phyloP scores from a whole-genome alignment of 2,113 vertebrate genomes.

The Carassius gibelio region DNA sequence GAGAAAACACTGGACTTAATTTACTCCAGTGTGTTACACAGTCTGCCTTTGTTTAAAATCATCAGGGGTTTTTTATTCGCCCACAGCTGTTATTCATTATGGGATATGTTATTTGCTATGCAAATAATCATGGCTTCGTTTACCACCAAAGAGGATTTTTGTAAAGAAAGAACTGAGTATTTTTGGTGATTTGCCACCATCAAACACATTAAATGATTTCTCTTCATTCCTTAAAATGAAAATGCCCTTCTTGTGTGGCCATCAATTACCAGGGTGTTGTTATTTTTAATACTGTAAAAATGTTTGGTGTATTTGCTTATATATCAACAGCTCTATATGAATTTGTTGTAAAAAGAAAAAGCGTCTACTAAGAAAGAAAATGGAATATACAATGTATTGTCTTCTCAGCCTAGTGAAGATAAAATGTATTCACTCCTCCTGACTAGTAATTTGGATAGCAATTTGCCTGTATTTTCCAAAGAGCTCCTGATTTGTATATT shows the following conservation, averaged over 20 bases:
- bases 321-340: neutral
- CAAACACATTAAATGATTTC: neutral
- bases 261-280: neutral
- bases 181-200: neutral
- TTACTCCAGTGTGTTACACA: slow-evolving; percentile 15
- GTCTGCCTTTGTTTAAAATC: neutral
- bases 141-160: neutral
- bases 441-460: slow-evolving; percentile 3
- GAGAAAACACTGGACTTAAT: slow-evolving; percentile 8
- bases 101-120: slow-evolving; percentile 14
- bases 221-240: neutral
- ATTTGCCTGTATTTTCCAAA: slow-evolving; percentile 24
- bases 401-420: neutral
- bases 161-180: neutral
- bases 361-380: neutral
- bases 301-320: neutral
- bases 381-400: neutral
- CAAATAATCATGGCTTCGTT: slow-evolving; percentile 23
- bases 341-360: neutral
- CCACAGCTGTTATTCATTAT: slow-evolving; percentile 2
- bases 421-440: neutral
- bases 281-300: neutral
- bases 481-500: slow-evolving; percentile 2
- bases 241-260: neutral
- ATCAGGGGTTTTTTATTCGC: neutral